A percentile compares a stretch with the other conserved stretches of the same genome.
These are phyloP conservation scores for Eulacestoma nigropectus DNA, from an alignment of 2,113 vertebrate genomes.

Conservation along the genomic window DNA sequence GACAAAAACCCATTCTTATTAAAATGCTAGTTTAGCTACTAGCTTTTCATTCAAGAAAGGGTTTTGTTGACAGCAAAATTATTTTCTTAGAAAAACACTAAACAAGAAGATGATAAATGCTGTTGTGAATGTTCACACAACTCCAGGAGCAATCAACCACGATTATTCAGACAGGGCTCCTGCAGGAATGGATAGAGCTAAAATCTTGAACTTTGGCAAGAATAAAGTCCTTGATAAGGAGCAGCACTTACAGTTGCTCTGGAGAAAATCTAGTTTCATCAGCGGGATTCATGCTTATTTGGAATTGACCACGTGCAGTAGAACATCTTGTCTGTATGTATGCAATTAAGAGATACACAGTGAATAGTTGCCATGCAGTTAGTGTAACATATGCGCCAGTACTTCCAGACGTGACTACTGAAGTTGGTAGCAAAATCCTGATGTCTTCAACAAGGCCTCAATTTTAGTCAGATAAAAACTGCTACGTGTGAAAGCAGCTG, in stretches of 20 bases:
- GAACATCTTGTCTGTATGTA: conserved; percentile 37
- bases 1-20: not conserved
- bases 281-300: not conserved
- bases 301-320: conserved; percentile 40
- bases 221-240: not conserved
- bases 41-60: conserved; percentile 5
- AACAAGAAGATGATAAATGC: conserved; percentile 48
- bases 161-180: not conserved
- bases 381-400: conserved; percentile 29
- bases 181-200: not conserved
- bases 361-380: conserved; percentile 41
- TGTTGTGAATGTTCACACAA: conserved; percentile 20
- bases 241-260: not conserved
- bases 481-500: not conserved
- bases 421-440: conserved; percentile 31
- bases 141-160: conserved; percentile 10
- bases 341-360: conserved; percentile 51
- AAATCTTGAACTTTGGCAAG: conserved; percentile 17
- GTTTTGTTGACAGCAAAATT: conserved; percentile 49
- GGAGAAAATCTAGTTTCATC: not conserved
- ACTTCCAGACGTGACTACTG: conserved; percentile 28
- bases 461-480: not conserved
- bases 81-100: conserved; percentile 36
- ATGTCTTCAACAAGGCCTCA: conserved; percentile 24
- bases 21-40: not conserved